Percentiles rank a stretch among this genome's conserved stretches.
phyloP scores from a whole-genome alignment of 2,888 invertebrate species.

The Amiota communis region DNA sequence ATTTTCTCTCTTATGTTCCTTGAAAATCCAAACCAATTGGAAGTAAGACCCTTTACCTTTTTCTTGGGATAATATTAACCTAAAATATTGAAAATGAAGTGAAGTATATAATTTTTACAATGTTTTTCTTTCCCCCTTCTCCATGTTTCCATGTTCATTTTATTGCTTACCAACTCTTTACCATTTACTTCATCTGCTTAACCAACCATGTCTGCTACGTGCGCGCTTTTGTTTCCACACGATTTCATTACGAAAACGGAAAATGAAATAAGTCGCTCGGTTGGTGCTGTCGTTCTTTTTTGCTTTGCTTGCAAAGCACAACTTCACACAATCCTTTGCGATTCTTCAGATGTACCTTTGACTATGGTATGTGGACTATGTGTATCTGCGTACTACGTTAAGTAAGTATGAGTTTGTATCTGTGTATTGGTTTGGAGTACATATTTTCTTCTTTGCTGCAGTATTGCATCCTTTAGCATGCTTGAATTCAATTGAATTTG shows the following conservation, averaged over 20 bases:
- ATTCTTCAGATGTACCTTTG: too few species aligned
- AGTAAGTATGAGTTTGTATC: not conserved
- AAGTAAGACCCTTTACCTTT: too few species aligned
- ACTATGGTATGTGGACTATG: not conserved
- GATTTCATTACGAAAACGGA: conserved; percentile 13
- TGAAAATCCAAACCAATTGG: too few species aligned
- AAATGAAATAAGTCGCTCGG: conserved; percentile 10
- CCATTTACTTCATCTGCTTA: not conserved
- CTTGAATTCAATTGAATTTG: conserved; percentile 28
- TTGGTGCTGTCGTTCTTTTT: not conserved
- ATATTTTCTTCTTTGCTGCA: not conserved
- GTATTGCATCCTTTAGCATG: not conserved
- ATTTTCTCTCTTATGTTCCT: too few species aligned
- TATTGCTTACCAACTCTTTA: too few species aligned
- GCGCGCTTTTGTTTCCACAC: conserved; percentile 12
- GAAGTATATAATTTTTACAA: too few species aligned
- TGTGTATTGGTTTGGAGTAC: not conserved
- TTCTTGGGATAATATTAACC: too few species aligned
- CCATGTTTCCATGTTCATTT: too few species aligned
- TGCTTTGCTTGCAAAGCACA: too few species aligned
- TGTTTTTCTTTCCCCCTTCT: too few species aligned
- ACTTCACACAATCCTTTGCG: too few species aligned
- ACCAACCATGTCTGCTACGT: not conserved
- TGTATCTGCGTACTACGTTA: not conserved
- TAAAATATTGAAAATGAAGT: too few species aligned